These are phyloP conservation scores for Lophotis ruficrista DNA, from an alignment of 2,113 vertebrate genomes.

Conservation along the genomic window DNA sequence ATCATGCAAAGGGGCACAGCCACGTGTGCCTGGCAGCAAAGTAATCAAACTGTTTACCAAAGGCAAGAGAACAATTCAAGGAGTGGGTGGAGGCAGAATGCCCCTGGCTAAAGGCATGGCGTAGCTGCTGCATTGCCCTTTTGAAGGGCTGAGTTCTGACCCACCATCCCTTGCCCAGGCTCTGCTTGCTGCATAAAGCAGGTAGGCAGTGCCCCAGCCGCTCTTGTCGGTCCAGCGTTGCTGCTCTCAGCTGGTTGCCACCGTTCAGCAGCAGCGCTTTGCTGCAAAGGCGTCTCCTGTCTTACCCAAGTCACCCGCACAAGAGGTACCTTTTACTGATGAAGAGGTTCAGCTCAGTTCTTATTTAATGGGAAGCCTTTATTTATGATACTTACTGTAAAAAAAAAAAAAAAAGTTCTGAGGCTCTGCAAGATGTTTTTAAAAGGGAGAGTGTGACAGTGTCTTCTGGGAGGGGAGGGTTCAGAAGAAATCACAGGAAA, in stretches of 20 bases:
- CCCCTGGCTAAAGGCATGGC: fast-evolving
- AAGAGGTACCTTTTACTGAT: background rate
- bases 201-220: background rate
- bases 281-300: too few relatives aligned
- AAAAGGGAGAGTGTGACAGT: background rate
- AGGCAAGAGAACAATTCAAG: background rate
- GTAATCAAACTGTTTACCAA: background rate
- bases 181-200: background rate
- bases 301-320: fast-evolving
- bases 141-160: background rate
- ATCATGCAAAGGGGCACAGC: background rate
- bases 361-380: background rate
- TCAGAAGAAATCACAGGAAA: background rate
- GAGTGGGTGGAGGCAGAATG: fast-evolving
- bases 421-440: background rate
- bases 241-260: background rate
- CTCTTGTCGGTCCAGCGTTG: fast-evolving
- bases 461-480: background rate
- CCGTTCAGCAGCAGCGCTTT: background rate
- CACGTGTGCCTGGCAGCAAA: background rate
- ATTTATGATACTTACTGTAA: background rate
- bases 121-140: background rate
- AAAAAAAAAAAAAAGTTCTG: background rate
- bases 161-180: fast-evolving
- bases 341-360: background rate